Evolutionary conservation across 2,888 invertebrate genomes (phyloP).

Genomic region (Malachius bipustulatus): DNA sequence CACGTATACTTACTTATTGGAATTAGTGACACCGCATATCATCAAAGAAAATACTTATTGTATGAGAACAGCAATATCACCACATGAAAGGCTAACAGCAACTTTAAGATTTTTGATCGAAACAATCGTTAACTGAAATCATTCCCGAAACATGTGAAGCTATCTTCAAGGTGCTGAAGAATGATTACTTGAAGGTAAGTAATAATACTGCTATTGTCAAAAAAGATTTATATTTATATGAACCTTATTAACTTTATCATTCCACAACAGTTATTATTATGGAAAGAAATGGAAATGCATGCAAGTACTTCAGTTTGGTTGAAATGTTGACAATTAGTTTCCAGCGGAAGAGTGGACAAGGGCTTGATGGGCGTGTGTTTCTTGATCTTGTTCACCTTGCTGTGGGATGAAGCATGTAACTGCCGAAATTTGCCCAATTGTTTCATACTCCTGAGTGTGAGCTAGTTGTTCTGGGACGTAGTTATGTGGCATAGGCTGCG

Average conservation of each 20-base stretch:
- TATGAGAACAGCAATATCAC: conserved; percentile 17
- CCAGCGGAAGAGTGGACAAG: conserved; percentile 14
- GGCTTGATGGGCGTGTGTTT: conserved; percentile 12
- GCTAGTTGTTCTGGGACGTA: conserved; percentile 15
- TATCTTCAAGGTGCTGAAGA: conserved; percentile 14
- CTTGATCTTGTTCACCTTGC: conserved; percentile 17
- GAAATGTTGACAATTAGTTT: conserved; percentile 18
- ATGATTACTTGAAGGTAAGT: conserved; percentile 15
- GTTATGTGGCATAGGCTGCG: conserved; percentile 15
- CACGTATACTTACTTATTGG: conserved; percentile 18
- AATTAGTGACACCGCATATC: too few relatives aligned
- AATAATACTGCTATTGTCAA: conserved; percentile 11
- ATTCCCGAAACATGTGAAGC: conserved; percentile 15
- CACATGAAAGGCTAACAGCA: conserved; percentile 23
- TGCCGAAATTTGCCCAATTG: conserved; percentile 17
- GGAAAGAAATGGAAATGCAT: conserved; percentile 15
- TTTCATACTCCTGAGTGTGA: conserved; percentile 18
- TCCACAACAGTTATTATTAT: conserved; percentile 11
- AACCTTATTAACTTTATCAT: too few relatives aligned
- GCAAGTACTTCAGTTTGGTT: conserved; percentile 18
- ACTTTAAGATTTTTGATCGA: conserved; percentile 23
- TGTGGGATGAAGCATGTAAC: conserved; percentile 19
- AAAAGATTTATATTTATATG: too few relatives aligned
- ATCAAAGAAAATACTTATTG: conserved; percentile 18
- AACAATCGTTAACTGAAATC: conserved; percentile 20